Percentiles rank a stretch among this genome's conserved stretches.
Conservation (phyloP, 2,797 vertebrate genomes). For the Myiotriccus ornatus region DNA sequence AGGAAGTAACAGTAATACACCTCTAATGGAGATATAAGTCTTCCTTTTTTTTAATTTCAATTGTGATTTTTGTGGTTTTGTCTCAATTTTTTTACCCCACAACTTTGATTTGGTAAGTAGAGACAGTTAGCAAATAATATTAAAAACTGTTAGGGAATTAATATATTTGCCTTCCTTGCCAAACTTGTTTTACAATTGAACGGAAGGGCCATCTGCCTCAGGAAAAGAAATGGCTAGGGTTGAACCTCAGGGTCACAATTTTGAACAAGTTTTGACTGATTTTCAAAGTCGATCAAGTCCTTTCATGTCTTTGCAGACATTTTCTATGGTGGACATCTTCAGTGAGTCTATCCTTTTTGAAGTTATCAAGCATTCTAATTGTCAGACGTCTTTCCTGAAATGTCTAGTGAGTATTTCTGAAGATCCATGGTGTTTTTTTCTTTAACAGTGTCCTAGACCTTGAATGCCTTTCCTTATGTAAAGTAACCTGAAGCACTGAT, state of each 20-base stretch:
- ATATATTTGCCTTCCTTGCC: neutral
- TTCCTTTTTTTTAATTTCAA: neutral
- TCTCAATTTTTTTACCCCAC: neutral
- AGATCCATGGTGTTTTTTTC: neutral
- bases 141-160: neutral
- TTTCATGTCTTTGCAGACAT: neutral
- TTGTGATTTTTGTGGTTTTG: neutral
- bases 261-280: neutral
- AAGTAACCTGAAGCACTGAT: constrained; percentile 26
- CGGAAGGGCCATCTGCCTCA: neutral
- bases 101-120: neutral
- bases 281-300: neutral
- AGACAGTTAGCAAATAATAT: neutral
- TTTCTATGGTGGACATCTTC: neutral
- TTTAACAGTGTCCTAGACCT: neutral
- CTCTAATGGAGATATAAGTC: neutral
- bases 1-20: neutral
- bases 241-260: neutral
- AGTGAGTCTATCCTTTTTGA: neutral
- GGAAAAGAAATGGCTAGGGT: neutral
- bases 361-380: neutral
- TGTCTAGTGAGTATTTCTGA: neutral
- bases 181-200: neutral
- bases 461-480: constrained; percentile 5
- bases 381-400: neutral